Conservation (phyloP, 2,888 invertebrate species). For the Brachyptera putata region DNA sequence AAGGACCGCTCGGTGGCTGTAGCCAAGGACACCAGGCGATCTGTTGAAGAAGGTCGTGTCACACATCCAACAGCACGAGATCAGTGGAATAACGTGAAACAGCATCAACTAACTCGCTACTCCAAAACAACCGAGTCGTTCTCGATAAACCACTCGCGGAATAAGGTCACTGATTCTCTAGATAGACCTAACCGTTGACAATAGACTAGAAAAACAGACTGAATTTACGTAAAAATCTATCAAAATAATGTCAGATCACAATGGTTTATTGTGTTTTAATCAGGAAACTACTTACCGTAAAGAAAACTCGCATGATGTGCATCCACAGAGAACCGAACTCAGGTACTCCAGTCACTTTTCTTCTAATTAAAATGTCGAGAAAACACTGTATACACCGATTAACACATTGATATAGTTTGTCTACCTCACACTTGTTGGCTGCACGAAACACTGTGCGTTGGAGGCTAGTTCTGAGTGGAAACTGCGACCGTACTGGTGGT, state of each 20-base stretch:
- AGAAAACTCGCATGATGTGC: neutral
- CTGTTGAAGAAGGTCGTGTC: neutral
- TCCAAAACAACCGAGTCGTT: neutral
- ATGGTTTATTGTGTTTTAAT: neutral
- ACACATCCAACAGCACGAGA: conserved; percentile 1
- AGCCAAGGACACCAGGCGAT: conserved; percentile 2
- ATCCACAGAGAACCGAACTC: conserved; percentile 4
- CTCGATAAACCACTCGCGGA: neutral
- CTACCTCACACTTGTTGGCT: neutral
- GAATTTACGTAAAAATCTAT: neutral
- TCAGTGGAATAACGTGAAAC: neutral
- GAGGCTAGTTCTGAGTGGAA: neutral
- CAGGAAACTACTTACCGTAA: conserved; percentile 17
- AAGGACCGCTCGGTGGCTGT: neutral
- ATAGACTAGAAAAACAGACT: neutral
- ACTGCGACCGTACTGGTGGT: too few relatives aligned
- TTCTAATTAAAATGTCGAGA: neutral
- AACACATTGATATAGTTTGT: too few relatives aligned
- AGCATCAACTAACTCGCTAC: too few relatives aligned
- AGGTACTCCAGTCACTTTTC: neutral
- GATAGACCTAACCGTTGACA: too few relatives aligned
- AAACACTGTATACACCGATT: too few relatives aligned
- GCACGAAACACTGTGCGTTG: neutral
- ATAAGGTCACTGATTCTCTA: neutral
- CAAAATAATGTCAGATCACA: neutral